Evolutionary conservation across 2,888 invertebrate species (phyloP), one percentile per base, ranked within the genome.

Genomic region (Cantharis rustica): DNA sequence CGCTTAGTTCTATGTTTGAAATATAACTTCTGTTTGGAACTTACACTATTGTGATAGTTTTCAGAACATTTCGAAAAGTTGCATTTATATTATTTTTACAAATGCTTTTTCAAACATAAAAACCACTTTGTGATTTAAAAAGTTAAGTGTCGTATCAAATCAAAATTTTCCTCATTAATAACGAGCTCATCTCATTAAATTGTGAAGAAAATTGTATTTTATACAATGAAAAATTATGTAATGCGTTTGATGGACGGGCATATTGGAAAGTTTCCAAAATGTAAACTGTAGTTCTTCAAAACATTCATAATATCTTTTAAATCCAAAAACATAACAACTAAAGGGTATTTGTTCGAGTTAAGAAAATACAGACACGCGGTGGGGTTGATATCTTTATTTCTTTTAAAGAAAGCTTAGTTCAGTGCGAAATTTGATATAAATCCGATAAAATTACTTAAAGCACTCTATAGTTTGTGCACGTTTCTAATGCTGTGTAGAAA

Each of bases 361-460:
- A 47, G n/a, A 47, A 47, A 47, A 47, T 47, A 47, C 13, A 47
- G 47, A 47, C 47, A 47, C 47, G 47, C n/a, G 47, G 47, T 7
- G 47, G 47, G 47, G 47, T 47, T 47, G 47, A 66, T 66, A 66
- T 66, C 64, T 66, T 23, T 20, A 66, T 66, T 66, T 66, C 64
- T 66, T 17, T 20, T n/a, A 66, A 66, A 23, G 23, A 23, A 66
- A 66, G 23, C 64, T 66, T 66, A 66, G 20, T 66, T 66, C 13
- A 15, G 64, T 66, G 64, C 16, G 64, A 61, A 69, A 47, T 69
- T 69, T 69, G 69, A 17, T 61, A 69, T 69, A 69, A 69, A 69
- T 69, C 69, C 23, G 20, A 61, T 69, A 69, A 69, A 69, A 69
- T 69, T 69, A 69, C 69, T 69, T 61, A 61, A 69, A 17, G 69